These are phyloP conservation scores for Orchestes rusci DNA, from an alignment of 2,888 invertebrate species.

Conservation along the genomic window DNA sequence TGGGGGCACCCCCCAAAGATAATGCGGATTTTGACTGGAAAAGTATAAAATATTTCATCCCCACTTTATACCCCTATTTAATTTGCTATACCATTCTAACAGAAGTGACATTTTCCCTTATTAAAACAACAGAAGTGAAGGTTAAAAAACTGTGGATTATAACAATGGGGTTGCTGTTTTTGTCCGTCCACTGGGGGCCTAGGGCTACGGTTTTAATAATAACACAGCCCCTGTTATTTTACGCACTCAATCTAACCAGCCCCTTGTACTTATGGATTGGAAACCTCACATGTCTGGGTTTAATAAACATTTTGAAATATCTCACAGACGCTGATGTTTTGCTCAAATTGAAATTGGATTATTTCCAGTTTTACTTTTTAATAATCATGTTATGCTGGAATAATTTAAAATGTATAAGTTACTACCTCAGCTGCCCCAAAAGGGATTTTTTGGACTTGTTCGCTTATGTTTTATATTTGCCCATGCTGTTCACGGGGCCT, in stretches of 20 bases:
- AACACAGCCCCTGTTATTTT: slow-evolving; percentile 51
- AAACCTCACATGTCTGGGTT: slow-evolving; percentile 46
- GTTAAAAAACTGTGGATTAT: too few relatives aligned
- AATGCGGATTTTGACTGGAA: slow-evolving; percentile 66
- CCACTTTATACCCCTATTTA: slow-evolving; percentile 50
- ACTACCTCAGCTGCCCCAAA: slow-evolving; percentile 51
- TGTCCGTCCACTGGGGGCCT: too few relatives aligned
- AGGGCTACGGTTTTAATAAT: slow-evolving; percentile 29
- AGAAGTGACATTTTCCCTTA: too few relatives aligned
- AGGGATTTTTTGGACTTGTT: slow-evolving; percentile 47
- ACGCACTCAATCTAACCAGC: slow-evolving; percentile 42
- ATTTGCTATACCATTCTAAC: slow-evolving; percentile 49
- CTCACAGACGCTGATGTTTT: slow-evolving; percentile 25
- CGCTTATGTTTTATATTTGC: slow-evolving; percentile 76
- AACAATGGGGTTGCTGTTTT: too few relatives aligned
- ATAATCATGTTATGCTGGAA: slow-evolving; percentile 61
- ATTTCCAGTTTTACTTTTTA: slow-evolving; percentile 46
- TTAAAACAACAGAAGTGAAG: too few relatives aligned
- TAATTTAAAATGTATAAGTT: slow-evolving; percentile 70
- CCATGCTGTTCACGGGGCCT: slow-evolving; percentile 79
- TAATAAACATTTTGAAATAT: slow-evolving; percentile 29
- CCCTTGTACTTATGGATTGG: slow-evolving; percentile 50
- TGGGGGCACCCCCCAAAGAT: slow-evolving; percentile 52
- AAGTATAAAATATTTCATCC: slow-evolving; percentile 52
- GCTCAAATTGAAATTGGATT: slow-evolving; percentile 34